Percentiles rank a stretch among this genome's conserved stretches.
Conservation (phyloP, 2,888 invertebrate species). For the Acrocyrtus sp. region DNA sequence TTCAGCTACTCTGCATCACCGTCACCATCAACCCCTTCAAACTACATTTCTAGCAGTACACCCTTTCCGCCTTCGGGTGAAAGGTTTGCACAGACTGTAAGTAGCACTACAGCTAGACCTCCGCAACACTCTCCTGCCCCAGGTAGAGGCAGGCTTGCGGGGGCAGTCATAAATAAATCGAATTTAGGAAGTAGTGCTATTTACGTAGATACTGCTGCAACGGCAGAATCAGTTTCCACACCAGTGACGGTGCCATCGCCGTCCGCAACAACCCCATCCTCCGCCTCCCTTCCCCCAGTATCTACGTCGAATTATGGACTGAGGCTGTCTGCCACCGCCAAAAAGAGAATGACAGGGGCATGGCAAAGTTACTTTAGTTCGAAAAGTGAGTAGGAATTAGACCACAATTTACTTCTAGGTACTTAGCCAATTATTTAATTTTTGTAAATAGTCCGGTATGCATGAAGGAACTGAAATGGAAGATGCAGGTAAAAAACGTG, state of each 20-base stretch:
- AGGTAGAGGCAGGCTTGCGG: constrained; percentile 46
- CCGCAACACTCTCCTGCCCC: constrained; percentile 28
- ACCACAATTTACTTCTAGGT: constrained; percentile 10
- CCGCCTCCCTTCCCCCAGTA: constrained; percentile 40
- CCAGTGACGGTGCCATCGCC: constrained; percentile 49
- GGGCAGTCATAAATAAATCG: constrained; percentile 56
- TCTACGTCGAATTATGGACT: constrained; percentile 58
- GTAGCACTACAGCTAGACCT: constrained; percentile 46
- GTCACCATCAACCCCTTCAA: constrained; percentile 27
- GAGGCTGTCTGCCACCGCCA: constrained; percentile 59
- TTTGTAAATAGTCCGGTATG: too few relatives aligned
- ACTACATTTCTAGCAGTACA: constrained; percentile 35
- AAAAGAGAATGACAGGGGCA: constrained; percentile 59
- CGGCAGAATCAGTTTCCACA: constrained; percentile 49
- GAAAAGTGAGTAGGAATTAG: constrained; percentile 47
- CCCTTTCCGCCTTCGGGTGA: constrained; percentile 42
- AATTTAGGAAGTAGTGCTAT: constrained; percentile 53
- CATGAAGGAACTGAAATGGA: too few relatives aligned
- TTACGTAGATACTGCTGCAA: constrained; percentile 56
- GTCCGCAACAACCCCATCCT: constrained; percentile 32
- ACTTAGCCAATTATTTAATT: constrained; percentile 45
- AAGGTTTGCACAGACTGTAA: constrained; percentile 51
- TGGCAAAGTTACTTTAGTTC: constrained; percentile 60
- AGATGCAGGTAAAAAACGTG: too few relatives aligned
- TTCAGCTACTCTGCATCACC: constrained; percentile 52